Evolutionary conservation across 2,888 invertebrate genomes (phyloP), one percentile per base, ranked within the genome.

Genomic region (Ichneumon xanthorius): DNA sequence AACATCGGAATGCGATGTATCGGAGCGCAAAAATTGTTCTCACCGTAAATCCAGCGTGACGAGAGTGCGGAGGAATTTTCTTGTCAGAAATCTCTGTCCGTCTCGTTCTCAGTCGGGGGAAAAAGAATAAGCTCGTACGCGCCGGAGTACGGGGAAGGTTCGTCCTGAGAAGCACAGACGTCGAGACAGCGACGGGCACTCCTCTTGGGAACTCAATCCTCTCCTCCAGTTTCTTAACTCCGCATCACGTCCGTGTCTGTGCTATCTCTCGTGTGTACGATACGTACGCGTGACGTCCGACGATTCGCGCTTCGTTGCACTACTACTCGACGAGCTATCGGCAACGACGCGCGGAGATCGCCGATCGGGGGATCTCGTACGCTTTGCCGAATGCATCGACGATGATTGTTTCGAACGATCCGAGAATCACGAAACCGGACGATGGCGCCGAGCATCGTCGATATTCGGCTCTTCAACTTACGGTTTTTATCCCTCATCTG

Each of bases 281-380:
- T 45, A 45, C 14, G 45, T 45, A 45, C 26, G 58, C 65, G 80
- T 71, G 50, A 79, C 72, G 80, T 76, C 70, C 78, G 85, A 85
- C 80, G 80, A 85, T 89, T 89, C 67, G 84, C 87, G 87, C 87
- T 86, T 87, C 88, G 88, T 88, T 89, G 90, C 87, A 87, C 89
- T 87, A 58, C 58, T 14, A 86, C 88, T 79, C 85, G 87, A 88
- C 87, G 87, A 81, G 83, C 73, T 63, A 53, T 53, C 71, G 53
- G 37, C 37, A 16, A 11, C 33, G 70, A 68, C 68, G 68, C 45
- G 45, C 14, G 37, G 26, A 30, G 30, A 70, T 30, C 70, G 40
- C 40, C 72, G 72, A 58, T 72, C 72, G 40, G 72, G 4, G 11
- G 26, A 11, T 53, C 58, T 67, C 78, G 26, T 50, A 75, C 58